Evolutionary conservation across 2,113 vertebrate genomes (phyloP), one percentile per base, ranked within the genome.

Genomic region (Entelurus aequoreus): DNA sequence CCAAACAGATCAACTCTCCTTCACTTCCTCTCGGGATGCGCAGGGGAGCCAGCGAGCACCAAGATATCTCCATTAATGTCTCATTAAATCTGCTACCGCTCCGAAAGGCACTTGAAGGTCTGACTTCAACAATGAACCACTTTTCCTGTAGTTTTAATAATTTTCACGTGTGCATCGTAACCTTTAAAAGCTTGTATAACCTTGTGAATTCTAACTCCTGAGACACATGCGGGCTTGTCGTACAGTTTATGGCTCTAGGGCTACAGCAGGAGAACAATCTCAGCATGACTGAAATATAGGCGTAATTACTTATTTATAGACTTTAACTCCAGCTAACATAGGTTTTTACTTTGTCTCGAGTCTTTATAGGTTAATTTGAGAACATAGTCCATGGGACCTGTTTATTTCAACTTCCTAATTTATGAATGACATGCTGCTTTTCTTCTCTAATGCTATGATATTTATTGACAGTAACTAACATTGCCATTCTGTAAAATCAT

Each of bases 11-110:
- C 62, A 21, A 54, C 56, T 47, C 72, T 68, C 53, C 15, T 36
- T 60, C 37, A 70, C 48, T 48, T 48, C 70, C 66, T 68, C 51
- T 67, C 65, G 60, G 53, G 52, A 65, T 1, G 2, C 75, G 69
- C 51, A 44, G 51, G 65, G 54, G 71, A 77, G 53, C 61, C 60
- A 21, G 63, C 4, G 58, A 64, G 63, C 62, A 61, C 36, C 57
- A 69, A 62, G 69, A 82, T 76, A 57, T 78, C 73, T 84, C 78
- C 65, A 71, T 79, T 82, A 78, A 81, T 59, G 80, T 79, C 79
- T 82, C 71, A 85, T 85, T 80, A 84, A 81, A 77, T 78, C 71
- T 75, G 71, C 73, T 47, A 58, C 63, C 44, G 52, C 52, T 54
- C 65, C 65, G 72, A 79, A 81, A 76, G 75, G 71, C 66, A 72